phyloP scores from a whole-genome alignment of 2,888 invertebrate species.

The Euclidia mi region DNA sequence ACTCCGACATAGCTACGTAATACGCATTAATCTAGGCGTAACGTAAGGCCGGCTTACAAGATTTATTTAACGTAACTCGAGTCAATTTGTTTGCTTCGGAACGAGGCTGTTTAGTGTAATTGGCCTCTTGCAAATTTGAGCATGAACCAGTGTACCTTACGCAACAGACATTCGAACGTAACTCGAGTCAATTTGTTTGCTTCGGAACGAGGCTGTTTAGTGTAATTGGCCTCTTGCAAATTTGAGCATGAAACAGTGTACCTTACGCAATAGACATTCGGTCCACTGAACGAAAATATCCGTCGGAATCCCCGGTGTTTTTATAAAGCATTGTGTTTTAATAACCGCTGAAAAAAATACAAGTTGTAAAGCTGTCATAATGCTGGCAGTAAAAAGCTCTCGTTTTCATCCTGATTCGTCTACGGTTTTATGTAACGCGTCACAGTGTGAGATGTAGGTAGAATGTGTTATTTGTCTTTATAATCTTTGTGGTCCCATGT shows the following conservation, averaged over 20 bases:
- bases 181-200: neutral
- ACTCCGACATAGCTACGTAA: neutral
- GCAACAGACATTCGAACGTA: too few relatives aligned
- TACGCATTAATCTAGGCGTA: constrained; percentile 12
- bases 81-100: constrained; percentile 2
- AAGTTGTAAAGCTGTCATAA: constrained; percentile 1
- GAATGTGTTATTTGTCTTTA: too few relatives aligned
- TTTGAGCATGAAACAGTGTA: neutral
- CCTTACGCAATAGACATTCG: neutral
- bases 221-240: constrained; percentile 14
- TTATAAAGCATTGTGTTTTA: constrained; percentile 7
- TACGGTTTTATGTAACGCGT: too few relatives aligned
- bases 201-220: constrained; percentile 4
- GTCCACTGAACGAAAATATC: neutral
- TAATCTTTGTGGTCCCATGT: too few relatives aligned
- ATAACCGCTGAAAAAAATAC: constrained; percentile 2
- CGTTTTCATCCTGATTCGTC: too few relatives aligned
- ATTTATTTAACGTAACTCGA: constrained; percentile 14
- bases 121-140: constrained; percentile 2
- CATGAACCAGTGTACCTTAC: neutral
- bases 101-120: constrained; percentile 14
- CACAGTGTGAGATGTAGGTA: too few relatives aligned
- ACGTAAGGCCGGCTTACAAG: constrained; percentile 9
- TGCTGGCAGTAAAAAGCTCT: neutral
- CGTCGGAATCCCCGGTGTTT: neutral